Conservation (phyloP, 2,113 vertebrate species). For the Phodopus roborovskii region DNA sequence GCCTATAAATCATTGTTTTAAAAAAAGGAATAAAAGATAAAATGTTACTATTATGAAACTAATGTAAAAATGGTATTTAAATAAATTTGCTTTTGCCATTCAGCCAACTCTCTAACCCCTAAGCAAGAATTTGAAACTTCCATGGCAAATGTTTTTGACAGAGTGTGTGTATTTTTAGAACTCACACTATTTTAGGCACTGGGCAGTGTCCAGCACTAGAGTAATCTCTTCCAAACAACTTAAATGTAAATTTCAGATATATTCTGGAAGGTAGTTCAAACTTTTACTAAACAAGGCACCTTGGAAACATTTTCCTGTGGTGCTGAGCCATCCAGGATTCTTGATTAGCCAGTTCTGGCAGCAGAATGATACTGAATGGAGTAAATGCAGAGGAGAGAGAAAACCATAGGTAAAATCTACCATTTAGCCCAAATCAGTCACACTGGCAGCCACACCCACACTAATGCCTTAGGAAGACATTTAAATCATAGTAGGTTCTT, state of each 20-base stretch:
- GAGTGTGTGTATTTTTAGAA: conserved; percentile 61
- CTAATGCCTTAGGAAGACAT: neutral
- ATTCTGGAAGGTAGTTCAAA: conserved; percentile 52
- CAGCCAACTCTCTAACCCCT: conserved; percentile 59
- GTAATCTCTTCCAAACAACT: conserved; percentile 37
- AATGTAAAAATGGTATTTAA: conserved; percentile 82
- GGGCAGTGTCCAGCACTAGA: conserved; percentile 54
- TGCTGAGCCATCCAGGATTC: conserved; percentile 44
- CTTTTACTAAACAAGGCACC: conserved; percentile 43
- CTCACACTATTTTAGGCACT: conserved; percentile 56
- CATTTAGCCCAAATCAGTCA: neutral
- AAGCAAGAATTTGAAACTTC: conserved; percentile 51
- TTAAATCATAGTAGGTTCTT: neutral
- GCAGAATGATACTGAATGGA: conserved; percentile 17
- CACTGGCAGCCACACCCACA: neutral
- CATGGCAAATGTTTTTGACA: conserved; percentile 10
- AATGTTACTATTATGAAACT: conserved; percentile 83
- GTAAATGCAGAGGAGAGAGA: neutral
- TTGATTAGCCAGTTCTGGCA: neutral
- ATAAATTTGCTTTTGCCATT: conserved; percentile 74
- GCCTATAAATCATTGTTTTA: conserved; percentile 83
- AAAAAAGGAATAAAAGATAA: conserved; percentile 78
- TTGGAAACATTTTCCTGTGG: neutral
- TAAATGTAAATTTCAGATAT: conserved; percentile 64
- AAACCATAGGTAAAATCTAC: neutral